Base-by-base conservation (phyloP, 2,888 invertebrate genomes). In the Chromoteleia sp. region DNA sequence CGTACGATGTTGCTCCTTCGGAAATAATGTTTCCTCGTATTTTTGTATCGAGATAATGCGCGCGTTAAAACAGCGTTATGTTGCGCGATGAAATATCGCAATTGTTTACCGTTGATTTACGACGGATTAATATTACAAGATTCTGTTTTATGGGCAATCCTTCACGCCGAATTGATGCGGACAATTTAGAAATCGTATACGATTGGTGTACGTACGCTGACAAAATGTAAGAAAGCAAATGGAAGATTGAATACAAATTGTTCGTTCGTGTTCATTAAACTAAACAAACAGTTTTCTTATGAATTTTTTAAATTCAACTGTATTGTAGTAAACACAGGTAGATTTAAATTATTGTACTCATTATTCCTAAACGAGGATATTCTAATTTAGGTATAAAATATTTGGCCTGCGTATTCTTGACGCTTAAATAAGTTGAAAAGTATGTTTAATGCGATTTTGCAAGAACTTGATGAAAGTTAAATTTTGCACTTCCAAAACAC, bases 101-200 rank as follows among this genome's bases (percentile, higher is more conserved):
- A 58, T 70, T 68, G 70, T 58, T 70, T 14, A 25, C 1, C 8
- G n/a, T 33, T 36, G 70, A 70, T 70, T 70, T 45, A 70, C 15
- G 30, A 21, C 12, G 29, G 58, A 58, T 70, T 58, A 45, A 58
- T 19, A 52, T 41, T 43, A 54, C 50, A 8, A 36, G 12, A 65
- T 65, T 15, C 12, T 36, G 7, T 19, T 45, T 63, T 45, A 33
- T 30, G 17, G 7, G 1, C 54, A 10, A 10, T 36, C n/a, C n/a
- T 36, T 36, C 36, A 36, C n/a, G 15, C 29, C 8, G 29, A 0
- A 29, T 29, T 29, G 29, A 29, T 29, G 41, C 4, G 3, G 7
- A 41, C 14, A 41, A 41, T 41, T 41, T 15, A 14, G 14, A 41
- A 41, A 41, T 41, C 14, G 10, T 3, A 36, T 36, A 10, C n/a